Evolutionary conservation across 2,113 vertebrate species (phyloP).

Genomic region (Opisthocomus hoazin): DNA sequence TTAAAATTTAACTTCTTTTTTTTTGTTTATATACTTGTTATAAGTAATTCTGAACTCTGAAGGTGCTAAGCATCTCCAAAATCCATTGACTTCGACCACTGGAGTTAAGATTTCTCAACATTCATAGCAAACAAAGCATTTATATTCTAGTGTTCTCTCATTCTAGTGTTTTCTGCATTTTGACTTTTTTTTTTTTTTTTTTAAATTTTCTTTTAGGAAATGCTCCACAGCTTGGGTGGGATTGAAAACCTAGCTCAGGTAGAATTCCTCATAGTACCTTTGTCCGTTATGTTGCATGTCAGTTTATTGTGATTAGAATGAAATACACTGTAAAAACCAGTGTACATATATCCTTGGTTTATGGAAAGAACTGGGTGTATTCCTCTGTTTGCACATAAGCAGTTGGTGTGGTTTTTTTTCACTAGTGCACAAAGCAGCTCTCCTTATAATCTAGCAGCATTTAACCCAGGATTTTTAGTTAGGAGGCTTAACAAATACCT

Average conservation of each 20-base stretch:
- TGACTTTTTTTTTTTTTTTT: background rate
- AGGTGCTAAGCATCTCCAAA: background rate
- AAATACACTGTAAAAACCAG: background rate
- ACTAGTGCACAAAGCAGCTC: background rate
- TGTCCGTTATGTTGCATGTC: background rate
- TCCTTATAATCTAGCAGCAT: background rate
- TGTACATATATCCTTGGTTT: background rate
- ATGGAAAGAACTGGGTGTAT: background rate
- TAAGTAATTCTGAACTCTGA: background rate
- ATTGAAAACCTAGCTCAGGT: slow-evolving; percentile 66
- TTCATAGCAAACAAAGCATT: background rate
- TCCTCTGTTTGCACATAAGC: background rate
- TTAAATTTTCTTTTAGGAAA: slow-evolving; percentile 49
- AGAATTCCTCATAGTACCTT: background rate
- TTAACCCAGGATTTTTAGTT: background rate
- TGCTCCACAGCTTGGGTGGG: slow-evolving; percentile 55
- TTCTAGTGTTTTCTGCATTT: background rate
- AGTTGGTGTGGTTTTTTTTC: background rate
- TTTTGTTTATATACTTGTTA: background rate
- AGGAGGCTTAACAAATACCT: background rate
- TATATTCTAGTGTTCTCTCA: background rate
- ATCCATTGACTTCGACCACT: background rate
- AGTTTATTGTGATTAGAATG: background rate
- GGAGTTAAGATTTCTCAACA: background rate
- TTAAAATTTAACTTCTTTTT: background rate